phyloP scores from a whole-genome alignment of 1,140 invertebrate species.

The Drosophila littoralis region DNA sequence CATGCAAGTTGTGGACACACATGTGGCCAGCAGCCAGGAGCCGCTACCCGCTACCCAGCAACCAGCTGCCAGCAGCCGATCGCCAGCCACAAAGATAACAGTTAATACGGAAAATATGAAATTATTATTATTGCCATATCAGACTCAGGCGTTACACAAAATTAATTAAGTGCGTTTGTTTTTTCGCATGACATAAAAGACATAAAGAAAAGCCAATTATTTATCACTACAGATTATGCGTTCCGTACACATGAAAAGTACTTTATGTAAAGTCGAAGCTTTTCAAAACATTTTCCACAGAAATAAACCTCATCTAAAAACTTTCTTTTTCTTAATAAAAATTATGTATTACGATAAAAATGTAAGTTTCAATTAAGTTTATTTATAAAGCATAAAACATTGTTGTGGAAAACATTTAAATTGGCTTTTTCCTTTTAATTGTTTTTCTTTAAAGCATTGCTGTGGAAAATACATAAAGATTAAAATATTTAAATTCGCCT shows the following conservation, averaged over 20 bases:
- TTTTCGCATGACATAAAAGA: constrained; percentile 26
- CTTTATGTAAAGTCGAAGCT: background rate
- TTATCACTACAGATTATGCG: background rate
- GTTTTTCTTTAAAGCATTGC: too few species aligned
- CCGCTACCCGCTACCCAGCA: background rate
- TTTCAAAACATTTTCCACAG: background rate
- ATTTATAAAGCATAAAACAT: too few species aligned
- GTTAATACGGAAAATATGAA: constrained; percentile 76
- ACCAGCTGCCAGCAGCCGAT: constrained; percentile 23
- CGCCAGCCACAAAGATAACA: constrained; percentile 48
- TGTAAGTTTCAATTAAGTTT: too few species aligned
- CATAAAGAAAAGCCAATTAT: constrained; percentile 48
- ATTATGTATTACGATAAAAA: background rate
- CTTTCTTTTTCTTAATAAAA: background rate
- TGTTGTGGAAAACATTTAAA: too few species aligned
- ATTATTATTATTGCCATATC: constrained; percentile 65
- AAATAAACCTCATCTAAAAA: background rate
- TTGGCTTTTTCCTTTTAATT: too few species aligned
- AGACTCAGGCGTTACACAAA: constrained; percentile 64
- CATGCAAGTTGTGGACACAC: constrained; percentile 38
- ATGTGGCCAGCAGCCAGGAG: constrained; percentile 14
- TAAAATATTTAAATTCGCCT: too few species aligned
- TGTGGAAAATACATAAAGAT: too few species aligned
- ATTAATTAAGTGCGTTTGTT: constrained; percentile 72
- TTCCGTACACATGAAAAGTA: background rate